phyloP scores from a whole-genome alignment of 2,113 vertebrate species.

The Coracopsis vasa region DNA sequence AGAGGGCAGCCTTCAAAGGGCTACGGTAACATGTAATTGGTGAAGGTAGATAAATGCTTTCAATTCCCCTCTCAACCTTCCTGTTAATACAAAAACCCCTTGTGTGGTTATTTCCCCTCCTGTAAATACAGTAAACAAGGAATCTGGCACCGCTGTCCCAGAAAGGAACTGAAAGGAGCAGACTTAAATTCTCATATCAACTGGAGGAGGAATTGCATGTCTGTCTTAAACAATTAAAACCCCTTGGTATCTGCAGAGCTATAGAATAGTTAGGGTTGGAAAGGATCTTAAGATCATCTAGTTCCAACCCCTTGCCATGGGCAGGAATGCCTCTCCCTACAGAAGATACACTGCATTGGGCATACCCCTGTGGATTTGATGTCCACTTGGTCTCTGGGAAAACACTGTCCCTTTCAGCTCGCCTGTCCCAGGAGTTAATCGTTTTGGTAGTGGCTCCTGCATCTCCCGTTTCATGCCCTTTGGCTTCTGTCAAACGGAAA shows the following conservation, averaged over 20 bases:
- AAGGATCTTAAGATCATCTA: not conserved
- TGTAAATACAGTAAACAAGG: not conserved
- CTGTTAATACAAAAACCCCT: not conserved
- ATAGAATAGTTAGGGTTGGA: not conserved
- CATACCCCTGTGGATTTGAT: accelerated
- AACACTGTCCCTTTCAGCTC: not conserved
- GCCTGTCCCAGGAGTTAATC: not conserved
- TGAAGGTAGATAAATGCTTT: not conserved
- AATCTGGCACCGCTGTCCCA: not conserved
- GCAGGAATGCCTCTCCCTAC: not conserved
- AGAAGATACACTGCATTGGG: not conserved
- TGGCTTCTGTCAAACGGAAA: not conserved
- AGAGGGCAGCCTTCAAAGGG: not conserved
- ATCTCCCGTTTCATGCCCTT: not conserved
- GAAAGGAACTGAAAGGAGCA: not conserved
- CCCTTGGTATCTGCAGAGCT: not conserved
- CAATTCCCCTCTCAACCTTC: not conserved
- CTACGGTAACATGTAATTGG: accelerated
- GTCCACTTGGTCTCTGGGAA: not conserved
- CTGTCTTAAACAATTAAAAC: not conserved
- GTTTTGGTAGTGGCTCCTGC: not conserved
- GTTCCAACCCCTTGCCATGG: not conserved
- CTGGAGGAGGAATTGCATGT: not conserved
- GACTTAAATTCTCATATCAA: not conserved
- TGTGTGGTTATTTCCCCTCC: not conserved